Base-by-base conservation (phyloP, 2,797 vertebrate species). In the Calcarius lapponicus region DNA sequence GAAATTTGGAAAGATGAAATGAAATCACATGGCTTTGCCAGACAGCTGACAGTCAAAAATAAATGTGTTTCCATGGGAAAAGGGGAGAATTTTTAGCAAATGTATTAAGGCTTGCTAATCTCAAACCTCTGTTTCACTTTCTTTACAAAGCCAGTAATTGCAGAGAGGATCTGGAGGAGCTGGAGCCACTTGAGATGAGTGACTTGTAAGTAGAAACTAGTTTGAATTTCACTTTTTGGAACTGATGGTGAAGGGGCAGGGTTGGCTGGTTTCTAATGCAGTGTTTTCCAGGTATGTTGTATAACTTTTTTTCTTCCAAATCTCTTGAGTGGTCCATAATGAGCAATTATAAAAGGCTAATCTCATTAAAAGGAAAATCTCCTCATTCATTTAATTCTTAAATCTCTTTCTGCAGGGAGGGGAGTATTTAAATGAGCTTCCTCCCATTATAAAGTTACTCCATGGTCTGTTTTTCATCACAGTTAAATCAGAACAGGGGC, bases 31-130 rank as follows among this genome's bases (percentile, higher is more conserved):
- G 83, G 90, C 57, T 57, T 74, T 82, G 64, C 87, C 87, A 95
- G 92, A 93, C 89, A 93, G 87, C 95, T 96, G 93, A 92, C 78
- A 62, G 80, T 94, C 74, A 92, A 92, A 96, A 86, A 93, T 92
- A 92, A 96, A 92, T 80, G 47, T 80, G 74, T 94, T 96, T 95
- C 92, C 80, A 84, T 94, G 90, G 66, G 93, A 66, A 80, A 83
- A 72, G 17, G 43, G 69, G 58, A 90, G 72, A 95, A 94, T 96
- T 96, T 96, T 95, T 94, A 95, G 95, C 57, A 92, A 89, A 87
- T 53, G 50, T 75, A 91, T 92, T 87, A 90, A 94, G 57, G 80
- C 91, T 93, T 96, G 71, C 84, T 94, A 93, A 92, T 93, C 94
- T 92, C 67, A 90, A 88, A 58, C 53, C 71, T 89, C 86, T 91